These are phyloP conservation scores for Conistra vaccinii DNA, from an alignment of 2,888 invertebrate species.

Conservation along the genomic window DNA sequence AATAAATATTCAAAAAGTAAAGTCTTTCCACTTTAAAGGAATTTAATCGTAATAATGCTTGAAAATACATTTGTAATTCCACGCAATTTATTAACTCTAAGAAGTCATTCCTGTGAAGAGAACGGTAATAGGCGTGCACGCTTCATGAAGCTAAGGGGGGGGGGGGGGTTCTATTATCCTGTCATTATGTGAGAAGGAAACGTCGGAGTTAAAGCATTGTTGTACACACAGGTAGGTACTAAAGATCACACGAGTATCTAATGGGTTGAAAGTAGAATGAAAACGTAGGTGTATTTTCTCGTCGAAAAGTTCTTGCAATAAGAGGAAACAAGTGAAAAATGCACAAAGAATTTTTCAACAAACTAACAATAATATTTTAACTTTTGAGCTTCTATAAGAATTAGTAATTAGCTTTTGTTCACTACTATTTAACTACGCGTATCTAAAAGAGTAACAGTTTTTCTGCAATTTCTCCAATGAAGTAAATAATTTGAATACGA, in stretches of 20 bases:
- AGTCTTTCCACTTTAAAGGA: not conserved
- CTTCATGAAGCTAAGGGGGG: not conserved
- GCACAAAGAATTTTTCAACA: not conserved
- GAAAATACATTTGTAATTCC: not conserved
- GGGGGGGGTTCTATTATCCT: not conserved
- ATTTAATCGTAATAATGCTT: not conserved
- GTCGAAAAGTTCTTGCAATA: not conserved
- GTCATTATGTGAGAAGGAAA: slow-evolving; percentile 30
- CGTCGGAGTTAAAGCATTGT: slow-evolving; percentile 16
- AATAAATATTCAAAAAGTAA: not conserved
- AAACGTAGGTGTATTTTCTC: not conserved
- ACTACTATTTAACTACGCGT: too few species aligned
- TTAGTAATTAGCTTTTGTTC: too few species aligned
- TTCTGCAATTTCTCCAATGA: not conserved
- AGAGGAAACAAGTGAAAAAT: not conserved
- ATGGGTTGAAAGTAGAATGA: slow-evolving; percentile 15
- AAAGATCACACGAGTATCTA: not conserved
- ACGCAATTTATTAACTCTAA: not conserved
- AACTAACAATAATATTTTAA: not conserved
- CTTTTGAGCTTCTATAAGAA: too few species aligned
- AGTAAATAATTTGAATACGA: not conserved
- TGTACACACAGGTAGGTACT: not conserved
- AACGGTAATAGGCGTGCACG: slow-evolving; percentile 1
- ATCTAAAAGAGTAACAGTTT: too few species aligned
- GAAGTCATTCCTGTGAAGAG: slow-evolving; percentile 20